These are phyloP conservation scores for Pinna nobilis DNA, from an alignment of 1,140 invertebrate species.

Conservation along the genomic window DNA sequence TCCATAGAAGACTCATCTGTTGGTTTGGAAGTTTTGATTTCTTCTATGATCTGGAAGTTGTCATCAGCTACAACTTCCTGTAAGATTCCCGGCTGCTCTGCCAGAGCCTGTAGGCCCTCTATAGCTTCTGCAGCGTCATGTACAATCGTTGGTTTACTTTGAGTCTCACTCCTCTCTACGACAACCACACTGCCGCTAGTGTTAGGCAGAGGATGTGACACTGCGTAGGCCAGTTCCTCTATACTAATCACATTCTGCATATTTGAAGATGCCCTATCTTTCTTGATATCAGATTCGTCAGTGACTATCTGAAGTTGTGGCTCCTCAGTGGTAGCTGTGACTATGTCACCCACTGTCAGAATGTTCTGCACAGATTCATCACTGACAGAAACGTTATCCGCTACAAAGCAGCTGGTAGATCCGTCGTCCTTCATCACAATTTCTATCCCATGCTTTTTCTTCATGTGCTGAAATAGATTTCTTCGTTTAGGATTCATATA, in stretches of 20 bases:
- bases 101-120: slow-evolving; percentile 68
- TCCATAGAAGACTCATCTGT: slow-evolving; percentile 1
- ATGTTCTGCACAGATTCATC: slow-evolving; percentile 43
- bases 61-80: slow-evolving; percentile 37
- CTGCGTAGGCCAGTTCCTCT: slow-evolving; percentile 47
- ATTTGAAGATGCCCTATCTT: slow-evolving; percentile 13
- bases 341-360: slow-evolving; percentile 57
- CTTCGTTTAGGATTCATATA: slow-evolving; percentile 67
- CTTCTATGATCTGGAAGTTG: slow-evolving; percentile 23
- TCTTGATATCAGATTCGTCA: slow-evolving; percentile 34
- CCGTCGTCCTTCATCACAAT: slow-evolving; percentile 68
- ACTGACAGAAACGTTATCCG: slow-evolving; percentile 33
- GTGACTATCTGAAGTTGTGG: slow-evolving; percentile 46
- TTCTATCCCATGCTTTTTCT: slow-evolving; percentile 71
- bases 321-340: slow-evolving; percentile 49
- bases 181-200: slow-evolving; percentile 7
- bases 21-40: slow-evolving; percentile 20
- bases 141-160: slow-evolving; percentile 10
- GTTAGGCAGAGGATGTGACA: slow-evolving; percentile 44
- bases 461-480: slow-evolving; percentile 72
- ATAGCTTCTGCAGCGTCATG: slow-evolving; percentile 70
- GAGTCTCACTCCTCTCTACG: not conserved
- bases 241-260: slow-evolving; percentile 50
- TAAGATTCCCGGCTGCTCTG: slow-evolving; percentile 59
- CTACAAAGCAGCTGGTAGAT: slow-evolving; percentile 61